Evolutionary conservation across 2,113 vertebrate species (phyloP).

Genomic region (Ameiurus melas): DNA sequence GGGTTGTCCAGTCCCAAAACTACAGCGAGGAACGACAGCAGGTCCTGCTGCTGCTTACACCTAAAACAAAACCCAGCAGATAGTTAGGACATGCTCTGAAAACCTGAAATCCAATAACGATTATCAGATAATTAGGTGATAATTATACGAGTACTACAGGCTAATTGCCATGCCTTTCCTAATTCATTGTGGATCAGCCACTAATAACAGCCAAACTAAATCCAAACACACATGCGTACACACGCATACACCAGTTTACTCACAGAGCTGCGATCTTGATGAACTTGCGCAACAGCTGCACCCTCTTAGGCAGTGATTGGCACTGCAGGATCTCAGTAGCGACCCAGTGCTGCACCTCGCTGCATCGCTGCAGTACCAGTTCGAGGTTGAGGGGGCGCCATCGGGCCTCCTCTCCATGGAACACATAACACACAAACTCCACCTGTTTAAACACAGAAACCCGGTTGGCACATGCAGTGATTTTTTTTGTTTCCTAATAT

Average conservation of each 20-base stretch:
- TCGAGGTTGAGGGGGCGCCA: conserved; percentile 95
- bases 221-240: conserved; percentile 4
- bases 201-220: not conserved
- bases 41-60: conserved; percentile 97
- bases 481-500: not conserved
- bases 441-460: conserved; percentile 71
- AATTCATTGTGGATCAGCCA: not conserved
- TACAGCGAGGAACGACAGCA: conserved; percentile 92
- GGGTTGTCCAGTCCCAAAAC: conserved; percentile 92
- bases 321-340: conserved; percentile 95
- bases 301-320: conserved; percentile 84
- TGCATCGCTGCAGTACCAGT: conserved; percentile 94
- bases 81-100: not conserved
- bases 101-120: not conserved
- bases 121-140: conserved; percentile 6
- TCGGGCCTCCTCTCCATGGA: conserved; percentile 90
- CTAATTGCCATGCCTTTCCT: not conserved
- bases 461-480: conserved; percentile 17
- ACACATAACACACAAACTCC: conserved; percentile 96
- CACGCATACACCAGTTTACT: conserved; percentile 59
- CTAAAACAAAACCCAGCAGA: conserved; percentile 65
- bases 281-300: conserved; percentile 95
- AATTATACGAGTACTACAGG: not conserved
- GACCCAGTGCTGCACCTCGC: conserved; percentile 96
- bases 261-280: conserved; percentile 96